Percentiles rank a stretch among this genome's conserved stretches.
These are phyloP conservation scores for Emberiza fucata DNA, from an alignment of 2,113 vertebrate species.

Conservation along the genomic window DNA sequence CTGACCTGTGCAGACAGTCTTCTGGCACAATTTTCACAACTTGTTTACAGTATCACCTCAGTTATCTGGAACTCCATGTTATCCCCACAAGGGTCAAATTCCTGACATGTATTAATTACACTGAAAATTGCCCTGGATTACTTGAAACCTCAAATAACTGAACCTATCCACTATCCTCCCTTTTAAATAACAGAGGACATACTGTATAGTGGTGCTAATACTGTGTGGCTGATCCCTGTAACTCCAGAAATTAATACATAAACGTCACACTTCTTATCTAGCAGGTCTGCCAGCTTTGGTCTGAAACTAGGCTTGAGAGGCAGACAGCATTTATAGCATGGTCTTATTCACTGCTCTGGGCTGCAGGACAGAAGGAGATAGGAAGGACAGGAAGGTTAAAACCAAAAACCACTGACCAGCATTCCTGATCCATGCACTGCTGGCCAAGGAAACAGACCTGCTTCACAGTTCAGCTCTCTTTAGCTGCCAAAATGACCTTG, in stretches of 20 bases:
- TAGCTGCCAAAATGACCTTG: background rate
- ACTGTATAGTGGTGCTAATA: background rate
- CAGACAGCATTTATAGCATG: background rate
- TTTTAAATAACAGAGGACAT: conserved; percentile 29
- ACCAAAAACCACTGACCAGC: background rate
- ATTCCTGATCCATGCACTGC: conserved; percentile 9
- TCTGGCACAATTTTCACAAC: background rate
- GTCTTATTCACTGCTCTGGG: background rate
- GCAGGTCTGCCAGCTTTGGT: background rate
- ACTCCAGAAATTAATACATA: conserved; percentile 35
- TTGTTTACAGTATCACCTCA: conserved; percentile 32
- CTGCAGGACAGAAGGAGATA: background rate
- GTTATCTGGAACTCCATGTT: conserved; percentile 19
- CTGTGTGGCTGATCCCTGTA: background rate
- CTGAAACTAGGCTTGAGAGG: background rate
- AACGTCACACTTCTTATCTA: background rate
- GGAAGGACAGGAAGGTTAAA: conserved; percentile 27
- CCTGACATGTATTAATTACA: conserved; percentile 57
- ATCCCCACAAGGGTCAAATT: conserved; percentile 45
- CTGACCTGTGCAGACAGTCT: background rate
- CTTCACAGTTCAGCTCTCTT: background rate
- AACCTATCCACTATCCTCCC: background rate
- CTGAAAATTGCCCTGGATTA: conserved; percentile 45
- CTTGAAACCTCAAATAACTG: conserved; percentile 45
- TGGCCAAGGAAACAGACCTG: conserved; percentile 20